A percentile compares a stretch with the other conserved stretches of the same genome.
Conservation (phyloP, 2,113 vertebrate species). For the Spea multiplicata region DNA sequence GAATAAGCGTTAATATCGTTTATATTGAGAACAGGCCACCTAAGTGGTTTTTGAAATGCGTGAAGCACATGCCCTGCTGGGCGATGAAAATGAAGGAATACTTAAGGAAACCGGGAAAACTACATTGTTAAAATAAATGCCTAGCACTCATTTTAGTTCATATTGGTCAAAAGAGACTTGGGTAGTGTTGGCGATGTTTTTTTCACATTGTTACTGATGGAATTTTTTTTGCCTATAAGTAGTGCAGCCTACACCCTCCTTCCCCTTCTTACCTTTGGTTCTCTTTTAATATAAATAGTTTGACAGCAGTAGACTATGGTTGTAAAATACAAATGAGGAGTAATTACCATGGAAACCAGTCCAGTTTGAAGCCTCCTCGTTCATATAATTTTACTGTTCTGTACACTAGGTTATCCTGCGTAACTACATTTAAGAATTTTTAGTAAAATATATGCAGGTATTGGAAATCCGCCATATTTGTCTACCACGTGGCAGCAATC, state of each 20-base stretch:
- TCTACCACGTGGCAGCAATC: too few relatives aligned
- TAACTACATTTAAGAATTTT: too few relatives aligned
- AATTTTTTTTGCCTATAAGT: conserved; percentile 14
- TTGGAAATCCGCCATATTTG: too few relatives aligned
- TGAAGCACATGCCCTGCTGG: conserved; percentile 35
- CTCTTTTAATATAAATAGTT: not conserved
- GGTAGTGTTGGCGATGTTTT: conserved; percentile 8
- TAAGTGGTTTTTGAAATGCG: conserved; percentile 43
- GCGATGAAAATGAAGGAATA: conserved; percentile 28
- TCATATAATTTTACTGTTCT: too few relatives aligned
- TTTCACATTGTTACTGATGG: conserved; percentile 21
- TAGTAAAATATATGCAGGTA: too few relatives aligned
- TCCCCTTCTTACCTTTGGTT: not conserved
- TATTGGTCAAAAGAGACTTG: conserved; percentile 37
- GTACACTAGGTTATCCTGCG: too few relatives aligned
- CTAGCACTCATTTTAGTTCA: conserved; percentile 37
- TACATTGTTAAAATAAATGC: conserved; percentile 46
- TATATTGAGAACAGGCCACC: conserved; percentile 26
- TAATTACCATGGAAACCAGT: too few relatives aligned
- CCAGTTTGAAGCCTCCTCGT: too few relatives aligned
- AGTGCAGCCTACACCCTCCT: not conserved
- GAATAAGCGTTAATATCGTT: conserved; percentile 46
- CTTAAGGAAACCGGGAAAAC: conserved; percentile 28
- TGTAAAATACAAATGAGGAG: too few relatives aligned
- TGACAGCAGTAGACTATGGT: not conserved